phyloP scores from a whole-genome alignment of 2,888 invertebrate genomes.

The Choreutis nemorana region DNA sequence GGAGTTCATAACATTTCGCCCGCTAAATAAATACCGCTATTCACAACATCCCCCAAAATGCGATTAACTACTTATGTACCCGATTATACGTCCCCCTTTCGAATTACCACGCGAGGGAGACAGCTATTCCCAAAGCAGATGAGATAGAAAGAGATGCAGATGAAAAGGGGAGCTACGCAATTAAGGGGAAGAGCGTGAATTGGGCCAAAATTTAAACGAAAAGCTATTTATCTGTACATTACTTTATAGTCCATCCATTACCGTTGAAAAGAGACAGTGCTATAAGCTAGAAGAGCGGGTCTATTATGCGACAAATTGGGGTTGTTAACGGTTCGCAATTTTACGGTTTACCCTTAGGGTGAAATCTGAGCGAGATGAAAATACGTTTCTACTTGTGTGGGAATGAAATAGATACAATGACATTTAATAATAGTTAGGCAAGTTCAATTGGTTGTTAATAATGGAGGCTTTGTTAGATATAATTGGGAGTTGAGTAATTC shows the following conservation, averaged over 20 bases:
- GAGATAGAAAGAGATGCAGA: constrained; percentile 23
- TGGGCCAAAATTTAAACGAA: constrained; percentile 62
- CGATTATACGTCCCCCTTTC: constrained; percentile 47
- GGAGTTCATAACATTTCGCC: constrained; percentile 29
- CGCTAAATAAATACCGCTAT: constrained; percentile 54
- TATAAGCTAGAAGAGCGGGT: constrained; percentile 20
- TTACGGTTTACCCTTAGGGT: constrained; percentile 15
- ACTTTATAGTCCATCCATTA: constrained; percentile 65
- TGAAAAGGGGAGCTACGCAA: constrained; percentile 49
- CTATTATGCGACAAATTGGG: constrained; percentile 34
- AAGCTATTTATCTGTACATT: constrained; percentile 60
- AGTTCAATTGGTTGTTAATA: constrained; percentile 39
- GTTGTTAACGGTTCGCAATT: constrained; percentile 33
- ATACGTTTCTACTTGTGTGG: constrained; percentile 1
- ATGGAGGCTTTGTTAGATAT: constrained; percentile 33
- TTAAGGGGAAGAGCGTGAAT: constrained; percentile 56
- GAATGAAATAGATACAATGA: constrained; percentile 3
- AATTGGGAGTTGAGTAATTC: constrained; percentile 34
- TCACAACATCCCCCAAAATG: constrained; percentile 47
- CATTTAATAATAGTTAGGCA: constrained; percentile 22
- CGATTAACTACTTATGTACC: constrained; percentile 64
- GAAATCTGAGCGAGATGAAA: constrained; percentile 3
- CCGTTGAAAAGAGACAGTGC: constrained; percentile 32
- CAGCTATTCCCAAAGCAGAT: constrained; percentile 10
- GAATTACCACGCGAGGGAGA: constrained; percentile 33